These are phyloP conservation scores for Stegodyphus dumicola DNA, from an alignment of 1,140 invertebrate species.

Conservation along the genomic window DNA sequence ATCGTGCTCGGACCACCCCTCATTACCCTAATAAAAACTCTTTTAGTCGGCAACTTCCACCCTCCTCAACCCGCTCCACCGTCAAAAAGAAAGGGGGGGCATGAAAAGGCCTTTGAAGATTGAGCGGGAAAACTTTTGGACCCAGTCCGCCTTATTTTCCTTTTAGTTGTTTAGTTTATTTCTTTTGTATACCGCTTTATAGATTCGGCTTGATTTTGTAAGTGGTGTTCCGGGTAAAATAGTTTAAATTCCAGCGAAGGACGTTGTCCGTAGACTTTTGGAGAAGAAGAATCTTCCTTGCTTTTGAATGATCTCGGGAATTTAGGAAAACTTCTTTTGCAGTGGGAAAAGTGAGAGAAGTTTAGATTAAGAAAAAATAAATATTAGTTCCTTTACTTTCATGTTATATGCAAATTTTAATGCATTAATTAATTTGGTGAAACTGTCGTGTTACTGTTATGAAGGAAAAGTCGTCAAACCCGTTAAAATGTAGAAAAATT, in stretches of 20 bases:
- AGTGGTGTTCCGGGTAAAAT: slow-evolving; percentile 48
- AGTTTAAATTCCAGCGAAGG: slow-evolving; percentile 37
- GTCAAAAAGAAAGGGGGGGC: neutral
- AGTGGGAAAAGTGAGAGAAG: too few species aligned
- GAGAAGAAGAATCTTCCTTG: too few species aligned
- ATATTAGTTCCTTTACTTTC: too few species aligned
- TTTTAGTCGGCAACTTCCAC: slow-evolving; percentile 21
- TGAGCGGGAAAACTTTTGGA: neutral
- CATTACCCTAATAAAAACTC: slow-evolving; percentile 57
- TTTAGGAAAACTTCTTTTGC: too few species aligned
- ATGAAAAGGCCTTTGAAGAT: neutral
- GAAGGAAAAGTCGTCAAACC: too few species aligned
- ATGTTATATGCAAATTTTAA: too few species aligned
- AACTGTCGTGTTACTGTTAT: too few species aligned
- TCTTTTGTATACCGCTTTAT: slow-evolving; percentile 21
- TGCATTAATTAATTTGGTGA: too few species aligned
- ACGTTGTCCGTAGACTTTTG: too few species aligned
- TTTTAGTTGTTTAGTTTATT: slow-evolving; percentile 17
- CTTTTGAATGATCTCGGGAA: too few species aligned
- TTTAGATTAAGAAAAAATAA: too few species aligned
- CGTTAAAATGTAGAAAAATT: too few species aligned
- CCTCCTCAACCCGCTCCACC: neutral
- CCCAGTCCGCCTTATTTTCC: neutral
- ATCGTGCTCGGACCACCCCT: slow-evolving; percentile 39
- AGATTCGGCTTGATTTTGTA: slow-evolving; percentile 49